phyloP scores from a whole-genome alignment of 2,797 vertebrate species.

The Hydrolagus colliei region DNA sequence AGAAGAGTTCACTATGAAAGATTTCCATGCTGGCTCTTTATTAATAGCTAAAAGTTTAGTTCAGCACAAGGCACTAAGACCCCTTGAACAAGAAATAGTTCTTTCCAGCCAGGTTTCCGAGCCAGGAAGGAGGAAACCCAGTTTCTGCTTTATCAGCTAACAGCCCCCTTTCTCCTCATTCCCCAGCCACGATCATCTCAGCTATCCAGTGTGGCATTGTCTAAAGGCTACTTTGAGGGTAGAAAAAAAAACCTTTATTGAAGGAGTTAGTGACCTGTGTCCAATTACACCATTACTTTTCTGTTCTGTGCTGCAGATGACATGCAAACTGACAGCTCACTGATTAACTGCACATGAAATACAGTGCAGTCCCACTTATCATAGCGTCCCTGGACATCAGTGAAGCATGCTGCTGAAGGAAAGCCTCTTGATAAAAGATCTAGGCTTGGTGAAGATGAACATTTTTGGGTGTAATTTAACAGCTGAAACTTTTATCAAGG shows the following conservation, averaged over 20 bases:
- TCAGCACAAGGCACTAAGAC: no score
- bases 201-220: neutral
- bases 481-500: slow-evolving; percentile 28
- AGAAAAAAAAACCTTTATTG: slow-evolving; percentile 20
- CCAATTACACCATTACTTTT: slow-evolving; percentile 33
- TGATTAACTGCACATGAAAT: slow-evolving; percentile 41
- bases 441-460: slow-evolving; percentile 28
- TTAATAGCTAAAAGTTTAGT: no score
- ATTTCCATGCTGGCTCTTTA: no score
- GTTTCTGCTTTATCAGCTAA: no score
- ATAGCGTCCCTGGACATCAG: slow-evolving; percentile 16
- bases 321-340: slow-evolving; percentile 41
- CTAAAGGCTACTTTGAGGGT: neutral
- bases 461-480: slow-evolving; percentile 33
- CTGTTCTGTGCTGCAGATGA: slow-evolving; percentile 30
- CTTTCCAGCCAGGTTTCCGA: no score
- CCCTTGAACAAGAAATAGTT: no score
- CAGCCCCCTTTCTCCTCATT: no score
- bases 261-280: slow-evolving; percentile 30
- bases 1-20: no score
- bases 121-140: no score
- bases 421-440: slow-evolving; percentile 35
- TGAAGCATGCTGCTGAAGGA: neutral
- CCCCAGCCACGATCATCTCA: no score
- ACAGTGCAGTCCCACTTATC: slow-evolving; percentile 37